Conservation (phyloP, 2,113 vertebrate species). For the Arizona elegans region DNA sequence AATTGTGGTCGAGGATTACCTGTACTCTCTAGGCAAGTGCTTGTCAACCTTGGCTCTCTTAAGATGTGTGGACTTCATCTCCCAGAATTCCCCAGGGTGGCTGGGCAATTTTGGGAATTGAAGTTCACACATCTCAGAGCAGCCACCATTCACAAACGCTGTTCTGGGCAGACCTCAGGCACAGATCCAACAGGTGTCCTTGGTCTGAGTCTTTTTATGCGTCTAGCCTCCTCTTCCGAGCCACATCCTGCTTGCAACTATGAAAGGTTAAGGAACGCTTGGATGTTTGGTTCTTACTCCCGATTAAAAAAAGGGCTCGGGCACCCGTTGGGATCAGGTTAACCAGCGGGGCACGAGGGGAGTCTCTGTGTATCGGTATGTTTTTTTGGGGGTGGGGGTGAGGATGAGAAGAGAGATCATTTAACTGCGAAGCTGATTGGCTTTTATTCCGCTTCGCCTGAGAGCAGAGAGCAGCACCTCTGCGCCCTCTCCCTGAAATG, state of each 20-base stretch:
- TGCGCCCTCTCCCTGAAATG: not conserved
- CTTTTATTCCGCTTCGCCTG: not conserved
- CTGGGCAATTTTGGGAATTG: too few species aligned
- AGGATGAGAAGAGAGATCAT: not conserved
- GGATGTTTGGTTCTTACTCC: not conserved
- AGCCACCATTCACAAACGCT: too few species aligned
- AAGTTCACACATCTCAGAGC: too few species aligned
- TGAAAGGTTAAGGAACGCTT: not conserved
- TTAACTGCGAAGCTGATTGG: not conserved
- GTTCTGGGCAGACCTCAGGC: not conserved
- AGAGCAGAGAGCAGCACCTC: too few species aligned
- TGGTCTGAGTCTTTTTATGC: not conserved
- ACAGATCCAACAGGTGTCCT: not conserved
- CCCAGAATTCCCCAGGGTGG: not conserved
- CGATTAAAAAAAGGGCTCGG: not conserved
- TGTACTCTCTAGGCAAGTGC: not conserved
- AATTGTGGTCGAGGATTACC: too few species aligned
- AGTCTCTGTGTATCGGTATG: not conserved
- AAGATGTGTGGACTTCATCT: not conserved
- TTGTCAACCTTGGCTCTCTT: not conserved
- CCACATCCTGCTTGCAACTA: not conserved
- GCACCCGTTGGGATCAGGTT: not conserved
- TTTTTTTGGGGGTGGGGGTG: not conserved
- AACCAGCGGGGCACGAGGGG: not conserved
- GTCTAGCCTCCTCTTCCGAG: not conserved